Percentiles rank a stretch among this genome's conserved stretches.
These are phyloP conservation scores for Parochlus steinenii DNA, from an alignment of 2,888 invertebrate genomes.

Conservation along the genomic window DNA sequence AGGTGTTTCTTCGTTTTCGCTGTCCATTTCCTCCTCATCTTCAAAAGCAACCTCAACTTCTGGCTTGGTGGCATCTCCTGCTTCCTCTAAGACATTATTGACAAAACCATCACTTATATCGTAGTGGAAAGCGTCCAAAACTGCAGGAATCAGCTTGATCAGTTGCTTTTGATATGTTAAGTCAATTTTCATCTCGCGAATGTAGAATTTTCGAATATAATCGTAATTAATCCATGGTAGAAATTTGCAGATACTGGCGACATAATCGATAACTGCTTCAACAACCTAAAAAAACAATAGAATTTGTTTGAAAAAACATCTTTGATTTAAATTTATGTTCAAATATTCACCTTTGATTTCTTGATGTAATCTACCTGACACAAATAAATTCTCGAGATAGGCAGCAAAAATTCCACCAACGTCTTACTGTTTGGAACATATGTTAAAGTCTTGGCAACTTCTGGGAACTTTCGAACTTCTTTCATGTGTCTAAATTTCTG, in stretches of 20 bases:
- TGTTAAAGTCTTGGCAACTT: constrained; percentile 41
- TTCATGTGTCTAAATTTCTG: constrained; percentile 73
- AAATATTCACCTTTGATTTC: constrained; percentile 60
- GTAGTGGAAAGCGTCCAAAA: constrained; percentile 85
- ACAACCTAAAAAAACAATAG: no score
- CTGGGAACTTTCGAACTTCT: constrained; percentile 61
- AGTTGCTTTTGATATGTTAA: constrained; percentile 68
- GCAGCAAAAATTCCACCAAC: constrained; percentile 70
- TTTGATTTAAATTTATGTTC: no score
- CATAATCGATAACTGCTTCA: constrained; percentile 52
- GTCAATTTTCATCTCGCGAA: constrained; percentile 44
- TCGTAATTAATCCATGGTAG: constrained; percentile 86
- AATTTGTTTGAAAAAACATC: no score
- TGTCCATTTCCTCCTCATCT: no score
- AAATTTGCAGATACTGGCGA: constrained; percentile 35
- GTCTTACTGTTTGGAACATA: constrained; percentile 49
- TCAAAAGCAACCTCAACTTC: no score
- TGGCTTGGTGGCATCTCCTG: no score
- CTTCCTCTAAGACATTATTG: no score
- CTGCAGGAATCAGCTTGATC: constrained; percentile 55
- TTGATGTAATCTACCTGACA: constrained; percentile 57
- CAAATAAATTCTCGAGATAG: constrained; percentile 65
- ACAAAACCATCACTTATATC: constrained; percentile 50
- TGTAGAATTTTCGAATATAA: constrained; percentile 60
- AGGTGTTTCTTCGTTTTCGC: constrained; percentile 16